Percentiles rank a stretch among this genome's conserved stretches.
Evolutionary conservation across 2,113 vertebrate species (phyloP).

Genomic region (Odocoileus virginianus): DNA sequence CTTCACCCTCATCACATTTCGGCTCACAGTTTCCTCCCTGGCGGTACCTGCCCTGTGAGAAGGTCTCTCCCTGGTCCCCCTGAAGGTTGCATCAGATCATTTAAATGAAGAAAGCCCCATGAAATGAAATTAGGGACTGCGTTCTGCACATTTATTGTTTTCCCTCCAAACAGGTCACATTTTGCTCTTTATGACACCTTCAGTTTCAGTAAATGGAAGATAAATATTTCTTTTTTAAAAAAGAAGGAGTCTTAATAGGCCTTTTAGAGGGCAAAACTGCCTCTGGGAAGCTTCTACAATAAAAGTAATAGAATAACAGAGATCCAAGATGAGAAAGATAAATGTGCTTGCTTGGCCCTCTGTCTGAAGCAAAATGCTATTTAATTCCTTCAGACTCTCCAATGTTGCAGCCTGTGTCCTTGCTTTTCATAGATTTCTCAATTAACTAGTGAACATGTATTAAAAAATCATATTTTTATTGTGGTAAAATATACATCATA

Average conservation of each 20-base stretch:
- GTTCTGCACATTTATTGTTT: background rate
- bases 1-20: rapidly evolving
- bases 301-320: conserved; percentile 40
- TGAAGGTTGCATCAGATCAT: background rate
- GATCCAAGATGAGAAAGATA: background rate
- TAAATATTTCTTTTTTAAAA: conserved; percentile 10
- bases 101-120: background rate
- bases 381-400: background rate
- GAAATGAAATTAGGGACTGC: background rate
- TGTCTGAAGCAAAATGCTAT: background rate
- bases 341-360: background rate
- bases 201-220: background rate
- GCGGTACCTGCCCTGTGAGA: background rate
- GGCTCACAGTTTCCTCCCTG: background rate
- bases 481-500: background rate
- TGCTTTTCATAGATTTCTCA: background rate
- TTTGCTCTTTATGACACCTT: background rate
- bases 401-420: background rate
- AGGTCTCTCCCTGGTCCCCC: background rate
- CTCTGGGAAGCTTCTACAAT: conserved; percentile 25
- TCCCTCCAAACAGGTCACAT: background rate
- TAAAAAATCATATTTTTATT: background rate
- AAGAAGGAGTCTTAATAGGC: background rate
- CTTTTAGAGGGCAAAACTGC: background rate
- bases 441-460: background rate